A percentile compares a stretch with the other conserved stretches of the same genome.
phyloP scores from a whole-genome alignment of 2,113 vertebrate genomes.

The Rostratula benghalensis region DNA sequence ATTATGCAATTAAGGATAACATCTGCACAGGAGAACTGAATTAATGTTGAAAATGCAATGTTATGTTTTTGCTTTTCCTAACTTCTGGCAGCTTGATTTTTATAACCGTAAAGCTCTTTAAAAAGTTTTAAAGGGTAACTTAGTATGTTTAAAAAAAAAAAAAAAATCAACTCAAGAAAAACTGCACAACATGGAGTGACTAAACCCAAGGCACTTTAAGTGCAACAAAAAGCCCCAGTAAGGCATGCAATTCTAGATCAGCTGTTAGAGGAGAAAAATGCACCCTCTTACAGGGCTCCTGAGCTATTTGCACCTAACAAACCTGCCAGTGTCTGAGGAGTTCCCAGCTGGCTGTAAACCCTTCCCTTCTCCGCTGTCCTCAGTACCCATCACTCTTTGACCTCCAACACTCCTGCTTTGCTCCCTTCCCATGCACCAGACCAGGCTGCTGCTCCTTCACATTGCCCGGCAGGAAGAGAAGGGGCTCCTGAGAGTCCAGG shows the following conservation, averaged over 20 bases:
- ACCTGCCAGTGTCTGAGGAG: background rate
- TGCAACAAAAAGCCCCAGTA: background rate
- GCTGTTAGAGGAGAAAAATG: background rate
- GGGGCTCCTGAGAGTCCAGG: background rate
- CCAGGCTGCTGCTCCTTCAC: background rate
- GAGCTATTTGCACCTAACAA: background rate
- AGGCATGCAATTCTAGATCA: background rate
- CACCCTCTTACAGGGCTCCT: background rate
- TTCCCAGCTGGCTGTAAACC: background rate
- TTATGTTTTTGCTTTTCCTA: background rate
- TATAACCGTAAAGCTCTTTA: background rate
- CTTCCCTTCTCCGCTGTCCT: background rate
- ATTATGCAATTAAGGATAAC: conserved; percentile 46
- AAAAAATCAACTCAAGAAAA: background rate
- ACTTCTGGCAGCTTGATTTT: conserved; percentile 7
- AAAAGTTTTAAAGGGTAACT: background rate
- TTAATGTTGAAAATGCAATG: background rate
- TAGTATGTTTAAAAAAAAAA: background rate
- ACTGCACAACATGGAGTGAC: background rate
- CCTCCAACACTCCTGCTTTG: background rate
- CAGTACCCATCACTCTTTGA: background rate
- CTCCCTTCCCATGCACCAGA: background rate
- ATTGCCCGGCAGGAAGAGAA: background rate
- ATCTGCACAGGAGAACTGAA: conserved; percentile 31
- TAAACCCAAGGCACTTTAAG: background rate